Evolutionary conservation across 2,888 invertebrate species (phyloP), one percentile per base, ranked within the genome.

Genomic region (Metallyticus violacea): DNA sequence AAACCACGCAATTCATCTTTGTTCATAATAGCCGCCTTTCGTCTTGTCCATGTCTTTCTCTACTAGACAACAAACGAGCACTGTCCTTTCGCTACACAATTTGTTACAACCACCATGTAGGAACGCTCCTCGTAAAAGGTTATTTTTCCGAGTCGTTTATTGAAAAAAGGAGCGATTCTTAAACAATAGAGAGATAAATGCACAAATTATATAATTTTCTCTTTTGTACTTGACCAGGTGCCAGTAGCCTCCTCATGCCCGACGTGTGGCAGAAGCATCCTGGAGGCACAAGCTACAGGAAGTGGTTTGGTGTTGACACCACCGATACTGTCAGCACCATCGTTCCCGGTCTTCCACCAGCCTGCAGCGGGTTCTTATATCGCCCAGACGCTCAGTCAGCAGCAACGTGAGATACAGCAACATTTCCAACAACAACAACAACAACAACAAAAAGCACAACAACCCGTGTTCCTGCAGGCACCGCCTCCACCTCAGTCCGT

Each of bases 351-450:
- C 26, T 83, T 77, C 29, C 83, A 83, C 4, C 83, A 28, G 22
- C 27, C 83, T 7, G 77, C 77, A 77, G 77, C 76, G 29, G 27
- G 28, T 2, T 26, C 83, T 0, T 83, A 83, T n/a, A 83, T 83
- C 29, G 27, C 81, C 9, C 81, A 81, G 29, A 81, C 79, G 2
- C 25, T 85, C 26, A 30, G 79, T 22, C 62, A 29, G 0, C 88
- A 86, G 27, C 85, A 79, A 85, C 29, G 82, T 79, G 81, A 88
- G 77, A 77, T 85, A 87, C 86, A 86, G 86, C 86, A 87, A 77
- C 86, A 88, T 87, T 79, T 88, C 79, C 88, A 89, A 87, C 89
- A 86, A 79, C 84, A 85, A 77, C 87, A 27, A 76, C 86, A 88
- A 88, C 85, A 86, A 86, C 79, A 84, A 30, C 88, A 86, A 25